Evolutionary conservation across 2,888 invertebrate species (phyloP).

Genomic region (Amblyteles armatorius): DNA sequence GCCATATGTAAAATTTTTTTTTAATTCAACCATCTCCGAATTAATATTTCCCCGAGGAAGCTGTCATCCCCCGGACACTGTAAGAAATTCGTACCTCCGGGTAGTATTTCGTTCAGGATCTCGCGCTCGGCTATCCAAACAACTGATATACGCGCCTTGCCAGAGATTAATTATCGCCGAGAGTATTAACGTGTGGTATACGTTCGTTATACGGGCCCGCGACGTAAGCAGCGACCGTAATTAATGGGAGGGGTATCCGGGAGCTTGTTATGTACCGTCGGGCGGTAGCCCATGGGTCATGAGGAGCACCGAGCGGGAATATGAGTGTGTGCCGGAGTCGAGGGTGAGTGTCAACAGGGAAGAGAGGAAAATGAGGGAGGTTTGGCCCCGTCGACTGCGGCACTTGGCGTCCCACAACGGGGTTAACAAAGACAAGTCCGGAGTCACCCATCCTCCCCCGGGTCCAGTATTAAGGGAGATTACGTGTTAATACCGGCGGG

Average conservation of each 20-base stretch:
- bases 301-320: conserved; percentile 29
- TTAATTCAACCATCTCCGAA: too few species aligned
- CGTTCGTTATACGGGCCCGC: conserved; percentile 72
- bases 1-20: too few species aligned
- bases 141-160: conserved; percentile 26
- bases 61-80: background rate
- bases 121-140: conserved; percentile 18
- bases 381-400: conserved; percentile 44
- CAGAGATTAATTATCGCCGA: conserved; percentile 75
- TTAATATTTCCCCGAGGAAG: background rate
- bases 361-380: conserved; percentile 40
- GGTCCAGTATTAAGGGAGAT: conserved; percentile 72
- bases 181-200: conserved; percentile 78
- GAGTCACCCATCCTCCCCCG: conserved; percentile 64
- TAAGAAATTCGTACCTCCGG: background rate
- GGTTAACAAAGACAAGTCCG: conserved; percentile 74
- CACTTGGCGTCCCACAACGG: conserved; percentile 57
- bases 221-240: conserved; percentile 72
- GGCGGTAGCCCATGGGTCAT: conserved; percentile 56
- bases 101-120: background rate
- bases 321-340: conserved; percentile 13
- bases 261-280: conserved; percentile 65
- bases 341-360: conserved; percentile 57
- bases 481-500: conserved; percentile 72
- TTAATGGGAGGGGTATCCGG: conserved; percentile 71